Evolutionary conservation across 2,113 vertebrate genomes (phyloP).

Genomic region (Apistogramma diplotaenia): DNA sequence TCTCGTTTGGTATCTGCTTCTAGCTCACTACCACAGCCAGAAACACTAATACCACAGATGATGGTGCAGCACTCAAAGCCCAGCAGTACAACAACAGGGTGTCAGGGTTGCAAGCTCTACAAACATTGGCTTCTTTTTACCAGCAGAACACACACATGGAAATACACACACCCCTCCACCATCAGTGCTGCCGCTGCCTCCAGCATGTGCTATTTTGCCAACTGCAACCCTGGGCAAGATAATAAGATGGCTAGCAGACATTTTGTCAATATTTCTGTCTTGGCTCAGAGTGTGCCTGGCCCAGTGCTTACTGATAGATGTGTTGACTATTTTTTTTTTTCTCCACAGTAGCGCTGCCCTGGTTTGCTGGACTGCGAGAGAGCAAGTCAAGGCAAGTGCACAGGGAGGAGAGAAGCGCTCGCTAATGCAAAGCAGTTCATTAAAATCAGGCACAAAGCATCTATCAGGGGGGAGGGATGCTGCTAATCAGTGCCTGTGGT

Average conservation of each 20-base stretch:
- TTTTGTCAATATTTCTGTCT: conserved; percentile 77
- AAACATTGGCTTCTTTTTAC: conserved; percentile 50
- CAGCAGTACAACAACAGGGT: conserved; percentile 42
- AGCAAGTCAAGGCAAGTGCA: conserved; percentile 56
- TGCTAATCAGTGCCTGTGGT: conserved; percentile 58
- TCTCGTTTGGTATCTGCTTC: conserved; percentile 39
- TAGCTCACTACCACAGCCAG: conserved; percentile 28
- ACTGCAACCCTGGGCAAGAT: conserved; percentile 61
- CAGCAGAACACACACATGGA: conserved; percentile 29
- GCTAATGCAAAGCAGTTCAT: conserved; percentile 69
- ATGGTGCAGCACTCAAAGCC: conserved; percentile 39
- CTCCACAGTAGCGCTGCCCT: conserved; percentile 24
- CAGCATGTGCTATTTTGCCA: conserved; percentile 65
- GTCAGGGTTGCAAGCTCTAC: conserved; percentile 29
- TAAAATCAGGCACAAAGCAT: conserved; percentile 66
- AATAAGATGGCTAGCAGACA: conserved; percentile 69
- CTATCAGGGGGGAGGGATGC: conserved; percentile 43
- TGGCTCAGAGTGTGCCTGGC: conserved; percentile 67
- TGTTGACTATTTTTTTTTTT: conserved; percentile 62
- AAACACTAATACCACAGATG: conserved; percentile 41
- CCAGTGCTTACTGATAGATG: conserved; percentile 71
- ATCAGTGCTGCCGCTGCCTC: conserved; percentile 28
- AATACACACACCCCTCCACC: not conserved
- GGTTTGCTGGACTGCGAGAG: conserved; percentile 52
- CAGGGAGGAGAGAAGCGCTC: conserved; percentile 33